Base-by-base conservation (phyloP, 2,113 vertebrate species). In the Raja brachyura region DNA sequence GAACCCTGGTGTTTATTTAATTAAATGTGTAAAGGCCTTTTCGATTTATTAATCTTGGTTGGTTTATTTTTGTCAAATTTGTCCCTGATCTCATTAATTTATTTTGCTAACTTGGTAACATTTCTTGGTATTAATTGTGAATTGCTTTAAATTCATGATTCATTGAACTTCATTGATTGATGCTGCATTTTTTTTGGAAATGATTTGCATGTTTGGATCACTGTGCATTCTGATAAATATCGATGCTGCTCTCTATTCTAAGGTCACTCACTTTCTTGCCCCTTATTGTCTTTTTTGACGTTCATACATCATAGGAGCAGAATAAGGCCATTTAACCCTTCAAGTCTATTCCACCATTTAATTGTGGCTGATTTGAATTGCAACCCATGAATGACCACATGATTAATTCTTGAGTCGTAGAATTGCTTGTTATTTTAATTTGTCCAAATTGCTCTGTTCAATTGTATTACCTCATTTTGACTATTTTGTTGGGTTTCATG, bases 31-130 rank as follows among this genome's bases (percentile, higher is more conserved):
- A 61, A 86, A 25, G 83, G 28, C 14, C n/a, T n/a, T 25, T 88
- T 63, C 59, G 63, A 6, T 63, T 88, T 88, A 66, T 88, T 63
- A 31, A 88, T 88, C 59, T n/a, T n/a, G 31, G 25, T 86, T 63
- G 61, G n/a, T 77, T 33, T 77, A 33, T 63, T 86, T 86, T 66
- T 88, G 83, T 88, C 59, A 88, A 61, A 28, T 88, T 88, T 88
- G 28, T 31, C 83, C 14, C 59, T 5, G 31, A 31, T 63, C 31
- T 88, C 13, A 28, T 63, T 85, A 28, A 61, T 25, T 63, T 28
- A 88, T 63, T 86, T 63, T 86, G 56, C 10, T 86, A 8, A 18
- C n/a, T 86, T 86, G 11, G 59, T 86, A 31, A 0, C 16, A 14
- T 63, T 63, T 31, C 83, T 63, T 59, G 4, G 13, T 59, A 2